Evolutionary conservation across 2,888 invertebrate species (phyloP).

Genomic region (Trachelus tabidus): DNA sequence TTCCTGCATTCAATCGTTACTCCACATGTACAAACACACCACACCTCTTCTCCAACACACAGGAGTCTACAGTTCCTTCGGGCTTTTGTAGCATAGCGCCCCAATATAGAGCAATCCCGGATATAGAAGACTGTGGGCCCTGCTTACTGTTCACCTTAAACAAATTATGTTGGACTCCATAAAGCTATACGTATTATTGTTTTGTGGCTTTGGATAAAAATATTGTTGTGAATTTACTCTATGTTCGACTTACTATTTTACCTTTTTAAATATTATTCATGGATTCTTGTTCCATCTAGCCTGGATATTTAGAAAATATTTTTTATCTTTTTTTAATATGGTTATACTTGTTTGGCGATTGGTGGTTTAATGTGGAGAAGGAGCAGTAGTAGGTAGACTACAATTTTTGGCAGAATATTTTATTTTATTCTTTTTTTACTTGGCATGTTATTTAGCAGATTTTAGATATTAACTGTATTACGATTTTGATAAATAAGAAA

Average conservation of each 20-base stretch:
- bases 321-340: not conserved
- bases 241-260: not conserved
- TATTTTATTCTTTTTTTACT: not conserved
- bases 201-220: not conserved
- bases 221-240: not conserved
- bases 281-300: not conserved
- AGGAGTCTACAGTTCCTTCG: slow-evolving; percentile 36
- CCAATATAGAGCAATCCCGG: slow-evolving; percentile 31
- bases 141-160: not conserved
- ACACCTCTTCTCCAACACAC: slow-evolving; percentile 28
- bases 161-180: not conserved
- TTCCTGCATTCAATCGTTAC: slow-evolving; percentile 41
- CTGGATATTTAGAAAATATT: not conserved
- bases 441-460: not conserved
- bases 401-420: not conserved
- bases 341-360: not conserved
- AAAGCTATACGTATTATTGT: not conserved
- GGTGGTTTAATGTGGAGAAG: not conserved
- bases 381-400: not conserved
- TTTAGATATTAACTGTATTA: not conserved
- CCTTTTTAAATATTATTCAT: not conserved
- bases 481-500: not conserved
- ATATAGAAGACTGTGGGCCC: slow-evolving; percentile 19
- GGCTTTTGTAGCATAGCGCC: slow-evolving; percentile 37
- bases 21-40: slow-evolving; percentile 29